Evolutionary conservation across 2,888 invertebrate species (phyloP).

Genomic region (Nesidiocoris tenuis): DNA sequence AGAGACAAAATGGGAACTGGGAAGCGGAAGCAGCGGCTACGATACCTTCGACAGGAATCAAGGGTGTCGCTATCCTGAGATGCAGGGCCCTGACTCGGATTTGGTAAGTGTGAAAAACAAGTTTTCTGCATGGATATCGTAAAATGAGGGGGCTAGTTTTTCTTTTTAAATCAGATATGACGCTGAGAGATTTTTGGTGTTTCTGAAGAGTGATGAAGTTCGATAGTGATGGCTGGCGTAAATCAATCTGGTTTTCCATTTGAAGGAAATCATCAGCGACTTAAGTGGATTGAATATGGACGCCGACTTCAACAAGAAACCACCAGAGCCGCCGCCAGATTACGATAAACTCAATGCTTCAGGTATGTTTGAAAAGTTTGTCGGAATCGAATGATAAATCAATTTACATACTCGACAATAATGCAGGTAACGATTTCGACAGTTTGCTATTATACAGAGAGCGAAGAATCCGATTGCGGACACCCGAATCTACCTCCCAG

Average conservation of each 20-base stretch:
- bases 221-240: too few relatives aligned
- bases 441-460: slow-evolving; percentile 21
- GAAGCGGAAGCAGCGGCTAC: slow-evolving; percentile 25
- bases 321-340: slow-evolving; percentile 50
- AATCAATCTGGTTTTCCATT: too few relatives aligned
- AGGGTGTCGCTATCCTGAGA: slow-evolving; percentile 44
- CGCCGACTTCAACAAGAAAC: slow-evolving; percentile 34
- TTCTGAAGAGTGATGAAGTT: too few relatives aligned
- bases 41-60: slow-evolving; percentile 41
- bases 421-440: neutral
- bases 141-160: neutral
- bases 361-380: too few relatives aligned
- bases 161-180: neutral
- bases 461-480: slow-evolving; percentile 12
- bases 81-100: slow-evolving; percentile 46
- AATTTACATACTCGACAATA: too few relatives aligned
- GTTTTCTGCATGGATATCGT: neutral
- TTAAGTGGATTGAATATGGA: slow-evolving; percentile 40
- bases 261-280: slow-evolving; percentile 42
- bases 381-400: too few relatives aligned
- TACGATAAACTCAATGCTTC: slow-evolving; percentile 44
- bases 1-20: slow-evolving; percentile 47
- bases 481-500: slow-evolving; percentile 26
- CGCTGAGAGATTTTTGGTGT: neutral
- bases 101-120: slow-evolving; percentile 43